Evolutionary conservation across 1,140 invertebrate genomes (phyloP), one percentile per base, ranked within the genome.

Genomic region (Chironomus striatipennis): DNA sequence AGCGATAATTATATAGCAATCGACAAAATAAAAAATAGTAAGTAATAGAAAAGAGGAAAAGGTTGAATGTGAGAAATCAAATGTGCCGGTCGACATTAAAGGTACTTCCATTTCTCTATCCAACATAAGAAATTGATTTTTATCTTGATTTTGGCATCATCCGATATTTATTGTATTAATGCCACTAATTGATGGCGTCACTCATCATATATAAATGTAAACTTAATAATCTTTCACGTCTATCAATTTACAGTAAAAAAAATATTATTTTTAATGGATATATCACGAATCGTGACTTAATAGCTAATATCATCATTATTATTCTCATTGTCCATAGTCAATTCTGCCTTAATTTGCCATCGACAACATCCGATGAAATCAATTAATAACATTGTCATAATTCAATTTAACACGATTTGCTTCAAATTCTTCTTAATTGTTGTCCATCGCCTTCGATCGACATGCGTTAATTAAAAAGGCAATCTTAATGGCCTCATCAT

Each of bases 391-490:
- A 5, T 57, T 57, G 47, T 57, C 12, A n/a, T 57, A 57, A 57
- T 57, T 57, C 15, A 12, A 57, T 57, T 57, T 57, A n/a, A 34
- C 12, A n/a, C n/a, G n/a, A 57, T 57, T 57, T 57, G 4, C 12
- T 57, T 57, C n/a, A n/a, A 15, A n/a, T 57, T 57, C 47, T 47
- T 47, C 47, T 57, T 57, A 57, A 70, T 70, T 70, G 17, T 18
- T 20, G 17, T 21, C 47, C n/a, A 18, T 70, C 65, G 17, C 4
- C 10, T n/a, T n/a, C n/a, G 2, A 57, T 57, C 47, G 47, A 9
- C 65, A 70, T 70, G 17, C 65, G 65, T 18, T 70, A 20, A 21
- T 70, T 70, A 70, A 70, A n/a, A 70, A 70, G 9, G 12, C 65
- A 10, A 8, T 18, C 9, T 18, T 70, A 18, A 70, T 70, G 65